Base-by-base conservation (phyloP, 2,797 vertebrate genomes). In the Cottoperca gobio region DNA sequence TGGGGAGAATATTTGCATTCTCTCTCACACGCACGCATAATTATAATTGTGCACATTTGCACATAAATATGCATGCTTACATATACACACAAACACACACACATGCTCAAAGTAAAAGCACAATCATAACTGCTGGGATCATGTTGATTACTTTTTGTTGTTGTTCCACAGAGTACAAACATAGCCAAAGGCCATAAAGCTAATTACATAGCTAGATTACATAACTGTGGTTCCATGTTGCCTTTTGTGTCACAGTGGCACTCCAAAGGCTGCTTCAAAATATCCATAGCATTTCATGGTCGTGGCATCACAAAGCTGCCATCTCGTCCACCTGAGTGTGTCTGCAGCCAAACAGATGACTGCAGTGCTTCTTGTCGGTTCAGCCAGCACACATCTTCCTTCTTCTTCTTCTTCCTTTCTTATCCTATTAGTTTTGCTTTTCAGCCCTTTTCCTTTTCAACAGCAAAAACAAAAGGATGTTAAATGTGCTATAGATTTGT, bases 191-290 rank as follows among this genome's bases (percentile, higher is more conserved):
- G 89, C 86, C 40, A 79, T 61, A 60, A 81, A 81, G 75, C 71
- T 88, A 87, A 93, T 92, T 91, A 83, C 76, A 85, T 78, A 78
- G 88, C 87, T 86, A 26, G 26, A 26, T 26, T 26, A 26, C 26
- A 26, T 26, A 91, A 88, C 76, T 72, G 57, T 55, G 49, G 50
- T 42, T 67, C 77, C 73, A 73, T 70, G 61, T 66, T 81, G 58
- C 28, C 49, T 52, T 82, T 59, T 84, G 67, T 83, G 86, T 85
- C 78, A 85, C 62, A 28, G 68, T 60, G 40, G 58, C 5, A 7
- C 76, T 71, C 43, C 50, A 35, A 48, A 77, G 28, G 40, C 54
- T 81, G 74, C 74, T 85, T 68, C 4, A 54, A 49, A 82, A 52
- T 61, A 82, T 76, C 73, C 62, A 28, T 62, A 64, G 33, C 59